Base-by-base conservation (phyloP, 2,888 invertebrate genomes). In the Melinaea menophilus region DNA sequence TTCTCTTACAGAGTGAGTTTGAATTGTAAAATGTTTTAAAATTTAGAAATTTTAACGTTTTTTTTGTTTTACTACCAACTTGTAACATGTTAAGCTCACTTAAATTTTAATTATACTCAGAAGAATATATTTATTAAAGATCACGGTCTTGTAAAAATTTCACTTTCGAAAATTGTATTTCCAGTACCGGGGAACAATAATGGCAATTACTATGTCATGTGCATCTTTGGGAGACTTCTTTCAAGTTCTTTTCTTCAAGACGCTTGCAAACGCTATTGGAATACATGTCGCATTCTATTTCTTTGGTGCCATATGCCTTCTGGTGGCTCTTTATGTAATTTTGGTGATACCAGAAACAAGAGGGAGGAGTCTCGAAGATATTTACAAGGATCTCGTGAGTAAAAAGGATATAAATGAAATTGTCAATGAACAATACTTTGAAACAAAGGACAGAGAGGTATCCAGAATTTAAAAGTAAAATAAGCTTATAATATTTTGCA, bases 1-100 rank as follows among this genome's bases (percentile, higher is more conserved):
- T 92, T 92, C 66, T 88, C 90, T 2, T 90, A 80, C 58, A 88
- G 88, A 81, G 90, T 88, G 69, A 59, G 57, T 62, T 46, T 63
- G 55, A 2, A 9, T 41, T 41, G 7, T 46, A 34, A 37, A 37
- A 7, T 7, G 7, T 37, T 37, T 7, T 22, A 22, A 22, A 22
- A 22, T 37, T 37, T 37, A 7, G 37, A 37, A 37, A 37, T 37
- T 5, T 37, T 37, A 37, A 37, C 4, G 37, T 7, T 4, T 37
- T 37, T 37, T 37, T 37, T 37, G 11, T 9, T 41, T 1, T 9
- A 41, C 41, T 9, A 9, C 3, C 3, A 41, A 41, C 1, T 9
- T 41, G 37, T 7, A 37, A 37, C 37, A 37, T 37, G 7, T 37
- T 37, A 37, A 5, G 4, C 37, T 37, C 1, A 37, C 4, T 2